Conservation (phyloP, 2,113 vertebrate genomes). For the Taxidea taxus region DNA sequence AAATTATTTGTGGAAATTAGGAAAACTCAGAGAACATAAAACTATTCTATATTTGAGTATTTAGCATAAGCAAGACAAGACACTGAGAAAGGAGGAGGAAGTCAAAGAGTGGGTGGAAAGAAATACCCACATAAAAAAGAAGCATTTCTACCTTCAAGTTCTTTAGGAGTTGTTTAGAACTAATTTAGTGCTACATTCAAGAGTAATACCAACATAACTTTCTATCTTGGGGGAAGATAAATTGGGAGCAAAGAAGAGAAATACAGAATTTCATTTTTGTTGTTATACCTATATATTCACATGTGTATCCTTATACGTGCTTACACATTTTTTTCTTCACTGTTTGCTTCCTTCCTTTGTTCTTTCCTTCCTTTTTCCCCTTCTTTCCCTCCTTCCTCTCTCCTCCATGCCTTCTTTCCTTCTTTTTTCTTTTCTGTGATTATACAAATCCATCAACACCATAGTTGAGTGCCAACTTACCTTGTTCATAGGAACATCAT, state of each 20-base stretch:
- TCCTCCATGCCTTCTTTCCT: accelerated
- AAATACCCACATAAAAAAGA: background rate
- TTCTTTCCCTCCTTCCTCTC: background rate
- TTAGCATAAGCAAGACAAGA: background rate
- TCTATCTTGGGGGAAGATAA: background rate
- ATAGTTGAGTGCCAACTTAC: background rate
- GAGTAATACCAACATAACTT: background rate
- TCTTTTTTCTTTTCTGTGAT: background rate
- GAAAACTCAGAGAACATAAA: background rate
- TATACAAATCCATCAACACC: background rate
- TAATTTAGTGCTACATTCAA: background rate
- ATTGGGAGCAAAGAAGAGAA: background rate
- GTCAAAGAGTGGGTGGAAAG: background rate
- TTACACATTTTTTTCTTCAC: background rate
- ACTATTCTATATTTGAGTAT: background rate
- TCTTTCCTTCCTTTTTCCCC: background rate
- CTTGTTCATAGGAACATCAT: background rate
- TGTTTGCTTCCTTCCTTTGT: background rate
- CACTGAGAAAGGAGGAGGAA: background rate
- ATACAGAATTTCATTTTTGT: background rate
- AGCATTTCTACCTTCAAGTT: background rate
- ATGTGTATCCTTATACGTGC: background rate
- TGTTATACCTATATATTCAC: background rate
- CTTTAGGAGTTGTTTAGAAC: background rate
- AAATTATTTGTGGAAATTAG: background rate